Conservation (phyloP, 2,113 vertebrate species). For the Seriola dumerili region DNA sequence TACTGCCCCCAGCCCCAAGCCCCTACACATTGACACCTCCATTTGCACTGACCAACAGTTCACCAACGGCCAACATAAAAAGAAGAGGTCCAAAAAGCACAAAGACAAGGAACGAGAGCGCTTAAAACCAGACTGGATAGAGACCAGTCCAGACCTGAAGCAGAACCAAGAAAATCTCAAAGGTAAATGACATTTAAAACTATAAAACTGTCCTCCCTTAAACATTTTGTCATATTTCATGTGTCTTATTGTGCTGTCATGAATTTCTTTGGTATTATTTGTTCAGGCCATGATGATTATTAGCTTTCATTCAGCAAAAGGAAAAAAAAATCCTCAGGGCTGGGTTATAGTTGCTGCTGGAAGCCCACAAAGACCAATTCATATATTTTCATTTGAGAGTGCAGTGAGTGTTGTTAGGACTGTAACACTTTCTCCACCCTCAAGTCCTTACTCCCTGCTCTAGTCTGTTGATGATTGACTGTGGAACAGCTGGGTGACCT, state of each 20-base stretch:
- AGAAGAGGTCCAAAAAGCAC: conserved; percentile 86
- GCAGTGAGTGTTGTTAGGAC: conserved; percentile 27
- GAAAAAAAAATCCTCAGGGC: background rate
- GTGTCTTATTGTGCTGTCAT: background rate
- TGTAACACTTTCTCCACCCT: background rate
- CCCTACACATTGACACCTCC: conserved; percentile 60
- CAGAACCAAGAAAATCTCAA: conserved; percentile 80
- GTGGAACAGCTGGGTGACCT: conserved; percentile 82
- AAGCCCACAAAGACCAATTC: conserved; percentile 2
- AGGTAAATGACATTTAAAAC: conserved; percentile 73
- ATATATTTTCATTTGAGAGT: conserved; percentile 19
- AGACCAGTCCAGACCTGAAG: conserved; percentile 79
- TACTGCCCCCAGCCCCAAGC: conserved; percentile 59
- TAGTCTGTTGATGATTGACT: conserved; percentile 83
- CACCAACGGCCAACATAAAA: conserved; percentile 79
- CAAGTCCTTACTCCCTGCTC: conserved; percentile 10
- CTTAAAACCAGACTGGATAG: conserved; percentile 83
- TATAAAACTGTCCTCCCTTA: background rate
- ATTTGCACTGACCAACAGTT: conserved; percentile 74
- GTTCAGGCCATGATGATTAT: background rate
- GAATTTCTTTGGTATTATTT: background rate
- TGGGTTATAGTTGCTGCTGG: conserved; percentile 17
- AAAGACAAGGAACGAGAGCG: conserved; percentile 84
- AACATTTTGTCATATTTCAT: background rate
- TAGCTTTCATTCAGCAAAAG: conserved; percentile 6